These are phyloP conservation scores for Mechanitis messenoides DNA, from an alignment of 2,888 invertebrate genomes.

Conservation along the genomic window DNA sequence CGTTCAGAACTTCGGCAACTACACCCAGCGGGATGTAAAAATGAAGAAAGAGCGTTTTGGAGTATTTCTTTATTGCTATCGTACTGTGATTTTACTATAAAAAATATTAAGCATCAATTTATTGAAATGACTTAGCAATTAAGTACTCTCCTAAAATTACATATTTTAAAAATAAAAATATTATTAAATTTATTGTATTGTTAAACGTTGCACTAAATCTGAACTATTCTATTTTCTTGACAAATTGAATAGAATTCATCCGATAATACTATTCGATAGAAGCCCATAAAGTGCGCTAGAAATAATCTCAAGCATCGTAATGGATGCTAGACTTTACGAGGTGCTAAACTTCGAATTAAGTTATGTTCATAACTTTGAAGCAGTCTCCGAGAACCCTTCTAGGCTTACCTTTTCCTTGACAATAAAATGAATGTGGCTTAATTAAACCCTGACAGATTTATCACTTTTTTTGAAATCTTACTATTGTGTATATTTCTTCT, in stretches of 20 bases:
- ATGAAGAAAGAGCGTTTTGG: constrained; percentile 58
- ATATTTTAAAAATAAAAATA: too few relatives aligned
- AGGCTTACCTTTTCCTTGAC: too few relatives aligned
- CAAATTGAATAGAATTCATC: constrained; percentile 5
- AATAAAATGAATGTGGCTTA: too few relatives aligned
- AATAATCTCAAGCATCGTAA: constrained; percentile 50
- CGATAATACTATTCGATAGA: constrained; percentile 5
- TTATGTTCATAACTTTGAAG: constrained; percentile 52
- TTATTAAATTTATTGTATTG: too few relatives aligned
- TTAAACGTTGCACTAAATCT: constrained; percentile 24
- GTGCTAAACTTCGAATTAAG: constrained; percentile 62
- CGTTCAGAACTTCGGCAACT: constrained; percentile 51
- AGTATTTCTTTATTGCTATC: constrained; percentile 44
- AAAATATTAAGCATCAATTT: too few relatives aligned
- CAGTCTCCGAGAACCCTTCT: too few relatives aligned
- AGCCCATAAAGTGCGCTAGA: too few relatives aligned
- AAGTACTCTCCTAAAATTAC: too few relatives aligned
- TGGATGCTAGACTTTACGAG: constrained; percentile 63
- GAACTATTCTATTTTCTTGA: constrained; percentile 23
- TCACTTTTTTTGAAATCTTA: too few relatives aligned
- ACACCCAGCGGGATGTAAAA: constrained; percentile 68
- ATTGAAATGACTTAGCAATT: too few relatives aligned
- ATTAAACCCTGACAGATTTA: too few relatives aligned
- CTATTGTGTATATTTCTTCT: too few relatives aligned
- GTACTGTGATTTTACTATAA: constrained; percentile 15